These are phyloP conservation scores for Meloe dianella DNA, from an alignment of 2,888 invertebrate species.

Conservation along the genomic window DNA sequence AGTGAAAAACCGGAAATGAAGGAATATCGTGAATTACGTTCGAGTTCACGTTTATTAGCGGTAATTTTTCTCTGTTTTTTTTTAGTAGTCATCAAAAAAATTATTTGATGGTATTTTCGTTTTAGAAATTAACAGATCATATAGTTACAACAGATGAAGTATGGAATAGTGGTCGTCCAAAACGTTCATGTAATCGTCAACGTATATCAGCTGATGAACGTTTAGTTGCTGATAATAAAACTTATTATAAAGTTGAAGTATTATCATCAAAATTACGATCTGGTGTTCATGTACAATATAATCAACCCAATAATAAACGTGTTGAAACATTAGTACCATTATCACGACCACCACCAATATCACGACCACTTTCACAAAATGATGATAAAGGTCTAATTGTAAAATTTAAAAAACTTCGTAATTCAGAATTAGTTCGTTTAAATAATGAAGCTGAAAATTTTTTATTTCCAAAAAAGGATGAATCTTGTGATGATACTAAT, in stretches of 20 bases:
- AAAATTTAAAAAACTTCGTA: slow-evolving; percentile 75
- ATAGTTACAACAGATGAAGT: slow-evolving; percentile 42
- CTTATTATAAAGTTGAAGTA: slow-evolving; percentile 77
- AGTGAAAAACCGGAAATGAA: slow-evolving; percentile 49
- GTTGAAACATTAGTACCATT: slow-evolving; percentile 25
- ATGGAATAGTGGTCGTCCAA: slow-evolving; percentile 55
- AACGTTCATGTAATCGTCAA: slow-evolving; percentile 50
- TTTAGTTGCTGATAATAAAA: slow-evolving; percentile 60
- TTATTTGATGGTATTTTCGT: not conserved
- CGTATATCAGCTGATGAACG: slow-evolving; percentile 62
- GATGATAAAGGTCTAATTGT: slow-evolving; percentile 62
- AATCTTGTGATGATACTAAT: slow-evolving; percentile 49
- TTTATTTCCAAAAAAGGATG: slow-evolving; percentile 78
- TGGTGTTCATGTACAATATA: slow-evolving; percentile 48
- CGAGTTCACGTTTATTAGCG: slow-evolving; percentile 49
- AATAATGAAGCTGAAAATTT: slow-evolving; percentile 89
- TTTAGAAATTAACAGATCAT: slow-evolving; percentile 43
- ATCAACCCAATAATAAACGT: slow-evolving; percentile 35
- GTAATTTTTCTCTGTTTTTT: slow-evolving; percentile 38
- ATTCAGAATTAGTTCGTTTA: slow-evolving; percentile 74
- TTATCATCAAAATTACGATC: slow-evolving; percentile 72
- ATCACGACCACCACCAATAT: slow-evolving; percentile 31
- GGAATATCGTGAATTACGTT: slow-evolving; percentile 51
- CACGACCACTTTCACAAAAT: slow-evolving; percentile 44
- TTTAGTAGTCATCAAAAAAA: not conserved